Evolutionary conservation across 2,888 invertebrate species (phyloP), one percentile per base, ranked within the genome.

Genomic region (Lasioglossum lativentre): DNA sequence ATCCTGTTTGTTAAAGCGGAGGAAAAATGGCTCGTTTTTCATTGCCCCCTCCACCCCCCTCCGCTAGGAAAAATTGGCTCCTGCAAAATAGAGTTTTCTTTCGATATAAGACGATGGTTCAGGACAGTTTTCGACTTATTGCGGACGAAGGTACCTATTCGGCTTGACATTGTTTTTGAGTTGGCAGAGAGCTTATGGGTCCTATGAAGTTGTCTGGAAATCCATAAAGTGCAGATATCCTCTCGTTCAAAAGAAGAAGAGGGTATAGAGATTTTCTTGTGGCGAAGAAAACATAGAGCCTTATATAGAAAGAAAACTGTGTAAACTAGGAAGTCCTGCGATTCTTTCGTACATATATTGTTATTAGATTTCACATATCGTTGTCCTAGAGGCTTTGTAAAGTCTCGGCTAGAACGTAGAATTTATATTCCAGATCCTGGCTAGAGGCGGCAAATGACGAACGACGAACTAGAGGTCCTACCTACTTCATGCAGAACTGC

Each of bases 401-500:
- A 72, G 63, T 75, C 14, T 27, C 45, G 10, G 14, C 47, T 84
- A 59, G 40, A 16, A 70, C 38, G n/a, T 27, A 59, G 16, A 1
- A 12, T 74, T 42, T 83, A 30, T 38, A 75, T 92, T 90, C 8
- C 66, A 94, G 93, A 80, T 88, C 86, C 27, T 93, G 93, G 93
- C 82, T 78, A 59, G 93, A 93, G 68, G 93, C 88, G 0, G 93
- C 93, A 16, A 83, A 85, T 38, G 87, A 87, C 47, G 93, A 93
- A 77, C 90, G 89, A 70, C 86, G 83, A 68, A 84, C 80, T 10
- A 88, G 93, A 73, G 80, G 87, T 8, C 82, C 86, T 42, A 72
- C 86, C 27, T 79, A 81, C 30, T 86, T 92, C 2, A 56, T 66
- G 34, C 19, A 77, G 8, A 14, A 2, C 34, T 71, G 56, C 12